phyloP scores from a whole-genome alignment of 2,888 invertebrate genomes.

The Harpalus rubripes region DNA sequence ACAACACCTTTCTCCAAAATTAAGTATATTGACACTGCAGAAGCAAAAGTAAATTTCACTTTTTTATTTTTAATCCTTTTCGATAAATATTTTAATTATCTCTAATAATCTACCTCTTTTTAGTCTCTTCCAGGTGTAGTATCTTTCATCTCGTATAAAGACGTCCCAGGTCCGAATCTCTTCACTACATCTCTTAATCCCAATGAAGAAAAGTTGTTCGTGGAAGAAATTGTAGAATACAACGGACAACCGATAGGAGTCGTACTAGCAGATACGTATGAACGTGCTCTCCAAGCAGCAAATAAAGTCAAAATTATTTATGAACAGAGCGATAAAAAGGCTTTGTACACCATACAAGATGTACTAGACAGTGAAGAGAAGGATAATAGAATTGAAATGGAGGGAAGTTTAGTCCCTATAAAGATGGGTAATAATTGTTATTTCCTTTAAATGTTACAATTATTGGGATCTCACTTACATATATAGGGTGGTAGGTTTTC shows the following conservation, averaged over 20 bases:
- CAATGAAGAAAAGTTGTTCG: slow-evolving; percentile 78
- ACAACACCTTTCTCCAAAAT: slow-evolving; percentile 77
- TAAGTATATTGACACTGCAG: slow-evolving; percentile 79
- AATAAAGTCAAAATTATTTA: slow-evolving; percentile 81
- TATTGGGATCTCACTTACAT: no score
- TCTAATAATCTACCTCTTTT: slow-evolving; percentile 68
- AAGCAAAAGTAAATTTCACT: slow-evolving; percentile 80
- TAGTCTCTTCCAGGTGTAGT: slow-evolving; percentile 84
- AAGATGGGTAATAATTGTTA: slow-evolving; percentile 72
- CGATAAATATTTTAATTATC: neutral
- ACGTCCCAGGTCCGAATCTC: slow-evolving; percentile 85
- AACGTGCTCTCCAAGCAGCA: slow-evolving; percentile 81
- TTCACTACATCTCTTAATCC: slow-evolving; percentile 77
- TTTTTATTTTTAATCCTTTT: neutral
- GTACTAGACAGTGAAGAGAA: slow-evolving; percentile 78
- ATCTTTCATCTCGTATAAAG: slow-evolving; percentile 82
- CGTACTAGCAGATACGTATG: slow-evolving; percentile 83
- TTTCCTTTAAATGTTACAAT: no score
- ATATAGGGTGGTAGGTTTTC: no score
- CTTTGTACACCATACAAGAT: slow-evolving; percentile 78
- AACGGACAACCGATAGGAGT: slow-evolving; percentile 88
- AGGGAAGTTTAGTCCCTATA: slow-evolving; percentile 73
- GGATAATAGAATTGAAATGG: slow-evolving; percentile 74
- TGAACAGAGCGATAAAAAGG: slow-evolving; percentile 76
- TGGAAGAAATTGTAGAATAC: slow-evolving; percentile 80